phyloP scores from a whole-genome alignment of 2,888 invertebrate species.

The Chrysolina haemoptera region DNA sequence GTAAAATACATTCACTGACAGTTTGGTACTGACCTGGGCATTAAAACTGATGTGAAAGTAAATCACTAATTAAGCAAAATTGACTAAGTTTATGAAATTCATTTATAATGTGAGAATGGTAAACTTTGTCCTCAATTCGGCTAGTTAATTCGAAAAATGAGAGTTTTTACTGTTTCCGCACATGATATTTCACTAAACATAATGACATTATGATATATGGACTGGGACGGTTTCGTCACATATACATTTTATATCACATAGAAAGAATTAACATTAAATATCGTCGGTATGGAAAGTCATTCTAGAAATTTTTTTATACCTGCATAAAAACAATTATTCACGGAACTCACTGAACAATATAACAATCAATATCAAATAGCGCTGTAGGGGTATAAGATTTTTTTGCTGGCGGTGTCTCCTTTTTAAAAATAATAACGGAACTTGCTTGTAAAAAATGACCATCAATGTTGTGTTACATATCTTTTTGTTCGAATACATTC shows the following conservation, averaged over 20 bases:
- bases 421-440: no score
- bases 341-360: no score
- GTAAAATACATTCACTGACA: slow-evolving; percentile 41
- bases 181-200: not conserved
- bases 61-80: slow-evolving; percentile 40
- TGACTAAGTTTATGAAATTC: slow-evolving; percentile 31
- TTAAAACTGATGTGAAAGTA: slow-evolving; percentile 43
- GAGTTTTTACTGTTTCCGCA: slow-evolving; percentile 8
- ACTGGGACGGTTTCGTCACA: not conserved
- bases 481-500: no score
- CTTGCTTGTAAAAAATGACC: no score
- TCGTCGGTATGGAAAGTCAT: no score
- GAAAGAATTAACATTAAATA: not conserved
- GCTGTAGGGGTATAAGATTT: no score
- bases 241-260: not conserved
- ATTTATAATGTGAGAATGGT: slow-evolving; percentile 32
- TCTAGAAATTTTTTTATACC: no score
- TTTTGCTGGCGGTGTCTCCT: no score
- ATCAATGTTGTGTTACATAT: no score
- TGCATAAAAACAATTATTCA: no score
- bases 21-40: slow-evolving; percentile 18
- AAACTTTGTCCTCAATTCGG: slow-evolving; percentile 28
- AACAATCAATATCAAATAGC: no score
- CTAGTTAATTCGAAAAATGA: slow-evolving; percentile 10
- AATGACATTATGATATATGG: slow-evolving; percentile 7